Percentiles rank a stretch among this genome's conserved stretches.
Evolutionary conservation across 2,888 invertebrate species (phyloP).

Genomic region (Rhagium mordax): DNA sequence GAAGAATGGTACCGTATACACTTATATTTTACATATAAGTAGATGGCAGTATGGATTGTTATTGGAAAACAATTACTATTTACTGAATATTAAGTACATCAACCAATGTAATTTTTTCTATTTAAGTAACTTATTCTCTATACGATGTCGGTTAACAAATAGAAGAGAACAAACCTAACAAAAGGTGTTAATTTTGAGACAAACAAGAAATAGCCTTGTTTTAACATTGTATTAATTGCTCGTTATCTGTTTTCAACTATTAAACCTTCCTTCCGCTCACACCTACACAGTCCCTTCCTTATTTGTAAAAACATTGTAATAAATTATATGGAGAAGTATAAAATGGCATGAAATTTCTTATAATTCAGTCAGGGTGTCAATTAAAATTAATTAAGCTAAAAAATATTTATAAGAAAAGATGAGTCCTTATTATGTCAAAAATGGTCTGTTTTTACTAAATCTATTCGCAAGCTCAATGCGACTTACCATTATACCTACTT

Average conservation of each 20-base stretch:
- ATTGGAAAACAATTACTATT: too few species aligned
- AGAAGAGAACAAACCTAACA: constrained; percentile 5
- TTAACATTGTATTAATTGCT: constrained; percentile 11
- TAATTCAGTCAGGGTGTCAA: neutral
- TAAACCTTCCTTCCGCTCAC: constrained; percentile 14
- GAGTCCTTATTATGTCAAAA: too few species aligned
- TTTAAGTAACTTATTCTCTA: too few species aligned
- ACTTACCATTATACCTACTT: too few species aligned
- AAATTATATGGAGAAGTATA: neutral
- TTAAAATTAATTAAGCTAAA: neutral
- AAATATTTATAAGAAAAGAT: too few species aligned
- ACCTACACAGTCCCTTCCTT: neutral
- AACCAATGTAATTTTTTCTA: too few species aligned
- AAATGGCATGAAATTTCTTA: neutral
- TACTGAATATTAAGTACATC: too few species aligned
- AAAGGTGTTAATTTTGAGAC: constrained; percentile 15
- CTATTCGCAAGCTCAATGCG: too few species aligned
- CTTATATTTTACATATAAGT: too few species aligned
- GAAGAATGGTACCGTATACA: too few species aligned
- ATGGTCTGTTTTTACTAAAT: too few species aligned
- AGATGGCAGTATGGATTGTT: too few species aligned
- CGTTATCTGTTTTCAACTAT: constrained; percentile 6
- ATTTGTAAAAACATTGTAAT: neutral
- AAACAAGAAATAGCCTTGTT: constrained; percentile 5
- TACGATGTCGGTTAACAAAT: neutral